These are phyloP conservation scores for Leuciscus waleckii DNA, from an alignment of 2,797 vertebrate genomes.

Conservation along the genomic window DNA sequence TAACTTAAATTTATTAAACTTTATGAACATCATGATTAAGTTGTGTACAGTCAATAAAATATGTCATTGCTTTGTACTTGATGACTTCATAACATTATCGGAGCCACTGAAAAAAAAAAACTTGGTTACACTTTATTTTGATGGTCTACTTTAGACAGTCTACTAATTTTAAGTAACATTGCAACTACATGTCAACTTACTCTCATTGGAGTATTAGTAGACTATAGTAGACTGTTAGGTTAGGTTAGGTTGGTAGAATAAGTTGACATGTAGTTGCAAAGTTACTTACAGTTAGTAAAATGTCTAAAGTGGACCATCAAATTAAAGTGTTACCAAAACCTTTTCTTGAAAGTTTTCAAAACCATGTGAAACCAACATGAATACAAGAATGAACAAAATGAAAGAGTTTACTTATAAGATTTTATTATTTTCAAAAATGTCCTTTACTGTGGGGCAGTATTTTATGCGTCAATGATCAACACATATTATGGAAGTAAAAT, in stretches of 20 bases:
- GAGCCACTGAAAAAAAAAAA: neutral
- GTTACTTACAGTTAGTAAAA: neutral
- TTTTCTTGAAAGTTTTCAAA: neutral
- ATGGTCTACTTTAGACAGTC: neutral
- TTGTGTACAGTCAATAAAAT: neutral
- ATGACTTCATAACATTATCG: neutral
- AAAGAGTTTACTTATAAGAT: neutral
- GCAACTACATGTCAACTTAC: neutral
- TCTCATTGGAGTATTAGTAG: neutral
- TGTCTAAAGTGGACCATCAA: neutral
- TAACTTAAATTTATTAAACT: neutral
- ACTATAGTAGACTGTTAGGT: neutral
- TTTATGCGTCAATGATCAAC: neutral
- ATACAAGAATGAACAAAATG: neutral
- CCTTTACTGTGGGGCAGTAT: neutral
- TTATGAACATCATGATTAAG: neutral
- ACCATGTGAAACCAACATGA: neutral
- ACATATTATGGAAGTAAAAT: neutral
- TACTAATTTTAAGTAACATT: neutral
- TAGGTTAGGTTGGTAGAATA: neutral
- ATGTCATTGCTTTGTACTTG: neutral
- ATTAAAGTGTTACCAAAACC: neutral
- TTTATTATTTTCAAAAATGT: neutral
- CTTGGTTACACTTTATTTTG: neutral
- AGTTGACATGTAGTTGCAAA: neutral